Evolutionary conservation across 2,113 vertebrate genomes (phyloP).

Genomic region (Cathartes aura): DNA sequence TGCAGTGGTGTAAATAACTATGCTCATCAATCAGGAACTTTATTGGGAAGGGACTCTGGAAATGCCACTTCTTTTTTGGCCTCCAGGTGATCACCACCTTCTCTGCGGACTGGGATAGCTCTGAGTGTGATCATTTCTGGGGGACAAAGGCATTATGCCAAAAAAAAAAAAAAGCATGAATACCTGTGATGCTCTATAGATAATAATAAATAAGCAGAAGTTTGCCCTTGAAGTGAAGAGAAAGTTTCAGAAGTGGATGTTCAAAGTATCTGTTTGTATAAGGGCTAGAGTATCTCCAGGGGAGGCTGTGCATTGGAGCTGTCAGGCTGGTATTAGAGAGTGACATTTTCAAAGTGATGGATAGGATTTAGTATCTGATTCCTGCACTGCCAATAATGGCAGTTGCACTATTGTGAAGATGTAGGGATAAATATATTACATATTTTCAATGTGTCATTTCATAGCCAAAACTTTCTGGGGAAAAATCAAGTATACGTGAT

Average conservation of each 20-base stretch:
- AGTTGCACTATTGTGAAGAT: not conserved
- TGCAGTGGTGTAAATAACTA: not conserved
- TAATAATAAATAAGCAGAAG: not conserved
- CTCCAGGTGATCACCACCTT: not conserved
- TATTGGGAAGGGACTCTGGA: not conserved
- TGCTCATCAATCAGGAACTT: not conserved
- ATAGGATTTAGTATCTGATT: not conserved
- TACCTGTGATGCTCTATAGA: not conserved
- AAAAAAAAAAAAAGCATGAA: not conserved
- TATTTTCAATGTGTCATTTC: not conserved
- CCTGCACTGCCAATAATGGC: not conserved
- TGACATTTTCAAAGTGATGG: slow-evolving; percentile 19
- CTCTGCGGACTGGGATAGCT: not conserved
- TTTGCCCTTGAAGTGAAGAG: not conserved
- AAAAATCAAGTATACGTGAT: not conserved
- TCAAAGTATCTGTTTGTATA: not conserved
- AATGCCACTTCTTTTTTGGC: not conserved
- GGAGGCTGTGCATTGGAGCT: not conserved
- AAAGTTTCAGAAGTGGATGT: not conserved
- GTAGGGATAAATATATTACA: not conserved
- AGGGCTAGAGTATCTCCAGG: not conserved
- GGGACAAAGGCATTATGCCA: not conserved
- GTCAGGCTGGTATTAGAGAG: not conserved
- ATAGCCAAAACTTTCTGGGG: not conserved
- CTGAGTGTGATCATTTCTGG: not conserved